These are phyloP conservation scores for Telenomus remus DNA, from an alignment of 1,140 invertebrate species.

Conservation along the genomic window DNA sequence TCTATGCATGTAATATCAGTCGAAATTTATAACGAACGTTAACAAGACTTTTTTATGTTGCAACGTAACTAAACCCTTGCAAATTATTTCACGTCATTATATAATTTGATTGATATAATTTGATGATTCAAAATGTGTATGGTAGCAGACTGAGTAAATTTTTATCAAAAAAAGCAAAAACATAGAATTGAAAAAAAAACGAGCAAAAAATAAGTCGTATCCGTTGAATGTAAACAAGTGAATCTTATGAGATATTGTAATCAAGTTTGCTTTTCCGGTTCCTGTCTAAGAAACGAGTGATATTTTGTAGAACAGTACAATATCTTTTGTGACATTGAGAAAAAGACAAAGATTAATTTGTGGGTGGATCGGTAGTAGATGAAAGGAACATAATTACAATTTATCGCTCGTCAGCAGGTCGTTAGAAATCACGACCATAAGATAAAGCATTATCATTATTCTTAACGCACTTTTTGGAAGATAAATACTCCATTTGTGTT, in stretches of 20 bases:
- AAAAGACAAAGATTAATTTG: conserved; percentile 57
- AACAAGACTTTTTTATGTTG: no score
- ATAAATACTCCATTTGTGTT: not conserved
- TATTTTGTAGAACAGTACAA: conserved; percentile 60
- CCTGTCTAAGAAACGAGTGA: conserved; percentile 70
- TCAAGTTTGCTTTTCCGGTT: conserved; percentile 69
- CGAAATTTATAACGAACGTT: no score
- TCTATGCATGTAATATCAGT: no score
- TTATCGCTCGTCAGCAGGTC: conserved; percentile 36
- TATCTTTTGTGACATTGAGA: conserved; percentile 47
- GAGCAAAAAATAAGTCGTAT: not conserved
- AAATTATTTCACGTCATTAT: no score
- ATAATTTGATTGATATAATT: no score
- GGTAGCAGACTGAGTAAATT: no score
- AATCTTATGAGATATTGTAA: conserved; percentile 68
- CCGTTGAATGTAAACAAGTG: conserved; percentile 12
- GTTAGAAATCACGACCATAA: conserved; percentile 23
- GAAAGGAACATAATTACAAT: conserved; percentile 36
- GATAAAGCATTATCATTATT: conserved; percentile 14
- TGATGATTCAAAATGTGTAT: no score
- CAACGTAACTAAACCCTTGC: no score
- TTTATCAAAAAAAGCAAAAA: no score
- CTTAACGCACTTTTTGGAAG: conserved; percentile 8
- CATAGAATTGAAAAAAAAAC: not conserved
- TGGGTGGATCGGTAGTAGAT: conserved; percentile 46